phyloP scores from a whole-genome alignment of 1,140 invertebrate genomes.

The Diabrotica virgifera region DNA sequence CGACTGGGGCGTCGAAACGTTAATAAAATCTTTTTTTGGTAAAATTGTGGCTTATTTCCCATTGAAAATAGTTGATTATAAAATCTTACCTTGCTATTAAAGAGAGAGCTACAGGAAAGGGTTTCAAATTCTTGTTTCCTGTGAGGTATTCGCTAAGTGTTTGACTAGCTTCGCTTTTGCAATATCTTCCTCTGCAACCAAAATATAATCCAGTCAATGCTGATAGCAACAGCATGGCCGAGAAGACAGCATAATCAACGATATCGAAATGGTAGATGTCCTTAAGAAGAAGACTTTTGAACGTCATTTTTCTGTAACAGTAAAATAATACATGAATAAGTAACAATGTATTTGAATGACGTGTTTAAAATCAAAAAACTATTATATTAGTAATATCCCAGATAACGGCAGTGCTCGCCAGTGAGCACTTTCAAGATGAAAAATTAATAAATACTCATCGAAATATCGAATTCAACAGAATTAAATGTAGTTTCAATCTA shows the following conservation, averaged over 20 bases:
- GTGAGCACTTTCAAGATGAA: too few relatives aligned
- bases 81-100: conserved; percentile 67
- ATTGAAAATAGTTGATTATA: too few relatives aligned
- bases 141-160: conserved; percentile 68
- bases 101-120: conserved; percentile 80
- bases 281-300: background rate
- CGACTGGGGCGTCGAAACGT: too few relatives aligned
- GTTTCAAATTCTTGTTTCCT: conserved; percentile 66
- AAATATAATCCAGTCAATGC: conserved; percentile 72
- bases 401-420: too few relatives aligned
- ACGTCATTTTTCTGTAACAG: conserved; percentile 13
- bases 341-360: background rate
- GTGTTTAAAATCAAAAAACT: background rate
- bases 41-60: too few relatives aligned
- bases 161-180: conserved; percentile 50
- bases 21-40: too few relatives aligned
- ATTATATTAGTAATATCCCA: too few relatives aligned
- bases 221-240: conserved; percentile 59
- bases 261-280: conserved; percentile 47
- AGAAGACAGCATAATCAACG: conserved; percentile 62
- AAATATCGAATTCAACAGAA: too few relatives aligned
- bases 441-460: too few relatives aligned
- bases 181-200: conserved; percentile 54
- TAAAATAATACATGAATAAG: background rate
- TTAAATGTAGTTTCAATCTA: too few relatives aligned